Evolutionary conservation across 2,113 vertebrate genomes (phyloP).

Genomic region (Platycercus adscitus): DNA sequence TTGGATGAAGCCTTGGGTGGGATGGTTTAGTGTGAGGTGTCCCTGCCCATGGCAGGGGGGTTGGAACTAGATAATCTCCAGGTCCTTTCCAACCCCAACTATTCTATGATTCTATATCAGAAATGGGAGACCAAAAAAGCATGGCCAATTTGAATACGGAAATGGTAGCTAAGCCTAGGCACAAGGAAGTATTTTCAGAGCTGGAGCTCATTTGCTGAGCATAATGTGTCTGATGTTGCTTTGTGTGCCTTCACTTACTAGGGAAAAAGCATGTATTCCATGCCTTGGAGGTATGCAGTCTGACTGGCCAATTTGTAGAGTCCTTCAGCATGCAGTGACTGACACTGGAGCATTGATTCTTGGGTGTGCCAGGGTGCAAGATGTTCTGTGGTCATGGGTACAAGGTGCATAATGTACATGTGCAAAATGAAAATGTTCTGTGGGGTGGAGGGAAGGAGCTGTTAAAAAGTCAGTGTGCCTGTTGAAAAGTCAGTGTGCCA

Average conservation of each 20-base stretch:
- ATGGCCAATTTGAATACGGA: neutral
- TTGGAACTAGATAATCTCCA: too few relatives aligned
- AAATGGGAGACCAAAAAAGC: neutral
- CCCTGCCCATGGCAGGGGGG: too few relatives aligned
- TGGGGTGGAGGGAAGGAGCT: neutral
- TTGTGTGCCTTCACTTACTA: neutral
- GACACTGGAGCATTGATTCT: neutral
- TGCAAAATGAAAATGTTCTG: neutral
- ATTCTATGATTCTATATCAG: neutral
- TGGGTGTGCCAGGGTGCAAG: neutral
- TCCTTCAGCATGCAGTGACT: neutral
- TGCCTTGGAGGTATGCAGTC: neutral
- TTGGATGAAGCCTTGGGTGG: too few relatives aligned
- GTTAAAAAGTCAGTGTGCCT: neutral
- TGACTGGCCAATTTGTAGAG: neutral
- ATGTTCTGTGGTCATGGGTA: neutral
- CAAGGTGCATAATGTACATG: neutral
- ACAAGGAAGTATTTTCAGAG: neutral
- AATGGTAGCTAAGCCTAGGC: neutral
- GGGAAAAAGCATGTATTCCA: fast-evolving
- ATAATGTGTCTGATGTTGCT: neutral
- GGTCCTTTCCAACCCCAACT: too few relatives aligned
- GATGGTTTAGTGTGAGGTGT: too few relatives aligned
- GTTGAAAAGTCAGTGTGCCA: neutral
- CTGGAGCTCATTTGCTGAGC: neutral